Evolutionary conservation across 2,888 invertebrate species (phyloP), one percentile per base, ranked within the genome.

Genomic region (Trilocha varians): DNA sequence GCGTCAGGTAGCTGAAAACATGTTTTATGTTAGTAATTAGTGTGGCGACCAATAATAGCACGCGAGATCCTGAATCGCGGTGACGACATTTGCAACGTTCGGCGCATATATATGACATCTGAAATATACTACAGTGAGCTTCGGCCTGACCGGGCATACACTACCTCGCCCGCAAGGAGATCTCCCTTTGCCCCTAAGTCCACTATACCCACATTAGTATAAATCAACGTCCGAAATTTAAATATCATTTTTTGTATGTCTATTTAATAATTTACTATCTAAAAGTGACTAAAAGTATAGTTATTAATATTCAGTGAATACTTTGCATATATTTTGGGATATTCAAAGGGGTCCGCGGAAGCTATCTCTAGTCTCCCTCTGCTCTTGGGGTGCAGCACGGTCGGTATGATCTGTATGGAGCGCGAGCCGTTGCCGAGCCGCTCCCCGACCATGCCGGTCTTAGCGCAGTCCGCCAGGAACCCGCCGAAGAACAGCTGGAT

Each of bases 401-500:
- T 91, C 0, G 95, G 95, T 44, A 94, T 92, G 39, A 95, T 90
- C 61, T 82, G 80, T 2, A 95, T 89, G 37, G 87, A 86, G 5
- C 95, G 80, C 9, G 91, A 90, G 39, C 88, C 88, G 55, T 91
- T 91, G 42, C 90, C 92, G 0, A 91, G 78, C 34, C 88, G 79
- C 68, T 95, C 95, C 0, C 95, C 95, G 3, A 95, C 94, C 88
- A 93, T 93, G 14, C 95, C 95, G 0, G 95, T 95, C 65, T 90
- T 90, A 1, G 95, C 93, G 65, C 95, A 95, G 66, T 94, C 93
- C 0, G 95, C 95, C 45, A 96, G 79, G 75, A 91, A 96, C 2
- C 93, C 96, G 6, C 94, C 93, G 73, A 96, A 96, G 79, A 95
- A 96, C 50, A 91, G 87, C 67, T 97, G 95, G 6, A 96, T 70